A percentile compares a stretch with the other conserved stretches of the same genome.
phyloP scores from a whole-genome alignment of 2,113 vertebrate genomes.

The Meleagris gallopavo region DNA sequence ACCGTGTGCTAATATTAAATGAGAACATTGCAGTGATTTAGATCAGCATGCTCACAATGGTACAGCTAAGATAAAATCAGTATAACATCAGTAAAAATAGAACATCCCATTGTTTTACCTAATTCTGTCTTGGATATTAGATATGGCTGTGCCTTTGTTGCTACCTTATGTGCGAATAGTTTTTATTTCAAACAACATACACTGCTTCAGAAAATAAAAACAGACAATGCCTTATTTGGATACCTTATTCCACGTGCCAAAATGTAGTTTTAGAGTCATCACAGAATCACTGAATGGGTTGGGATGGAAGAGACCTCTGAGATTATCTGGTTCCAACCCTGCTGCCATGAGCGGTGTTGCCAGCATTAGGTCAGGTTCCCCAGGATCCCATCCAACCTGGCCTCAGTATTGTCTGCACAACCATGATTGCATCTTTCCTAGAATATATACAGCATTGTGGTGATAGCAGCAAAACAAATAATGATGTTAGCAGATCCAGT shows the following conservation, averaged over 20 bases:
- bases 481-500: too few relatives aligned
- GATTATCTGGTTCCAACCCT: too few relatives aligned
- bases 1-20: not conserved
- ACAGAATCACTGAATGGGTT: too few relatives aligned
- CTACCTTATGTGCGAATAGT: not conserved
- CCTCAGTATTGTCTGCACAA: not conserved
- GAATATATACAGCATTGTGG: not conserved
- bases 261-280: not conserved
- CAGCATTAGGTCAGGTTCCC: too few relatives aligned
- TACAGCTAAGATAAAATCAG: not conserved
- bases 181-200: not conserved
- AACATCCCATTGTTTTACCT: not conserved
- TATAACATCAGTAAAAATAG: not conserved
- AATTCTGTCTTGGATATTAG: not conserved
- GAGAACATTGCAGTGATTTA: not conserved
- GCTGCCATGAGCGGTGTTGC: too few relatives aligned
- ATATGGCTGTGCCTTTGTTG: not conserved
- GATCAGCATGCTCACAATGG: not conserved
- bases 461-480: accelerated
- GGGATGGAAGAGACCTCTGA: too few relatives aligned
- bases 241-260: not conserved
- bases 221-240: not conserved
- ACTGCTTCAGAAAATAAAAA: not conserved
- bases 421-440: not conserved
- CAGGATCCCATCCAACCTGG: too few relatives aligned